Base-by-base conservation (phyloP, 1,140 invertebrate genomes). In the Lucilia sericata region DNA sequence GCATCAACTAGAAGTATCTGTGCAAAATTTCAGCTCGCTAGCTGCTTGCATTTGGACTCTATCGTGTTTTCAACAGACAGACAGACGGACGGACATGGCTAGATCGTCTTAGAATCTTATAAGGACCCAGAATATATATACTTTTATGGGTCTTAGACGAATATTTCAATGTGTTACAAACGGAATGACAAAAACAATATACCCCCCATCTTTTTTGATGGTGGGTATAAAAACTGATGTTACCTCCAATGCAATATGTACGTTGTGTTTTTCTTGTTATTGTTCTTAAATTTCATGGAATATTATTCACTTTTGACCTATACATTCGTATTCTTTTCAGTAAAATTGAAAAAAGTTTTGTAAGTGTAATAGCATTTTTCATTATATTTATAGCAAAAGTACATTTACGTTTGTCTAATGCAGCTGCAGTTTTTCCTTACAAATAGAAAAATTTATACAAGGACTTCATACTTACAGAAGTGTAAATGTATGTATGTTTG, bases 221-320 rank as follows among this genome's bases (percentile, higher is more conserved):
- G n/a, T n/a, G n/a, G n/a, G n/a, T n/a, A n/a, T n/a, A n/a, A 55
- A 55, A 55, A 55, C 51, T 55, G 12, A 70, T 70, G 19, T 7
- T 70, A 12, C 65, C 65, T 21, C n/a, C 65, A 70, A 21, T 70
- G 65, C 19, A 70, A 70, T 70, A 7, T 19, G 19, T 70, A 2
- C 5, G 17, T 42, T 42, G 51, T 55, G 51, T 17, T 55, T 55
- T 55, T 12, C 17, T 25, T 25, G 0, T 70, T 21, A 21, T 12
- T 70, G 19, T 60, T 60, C 55, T n/a, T 60, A 60, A n/a, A n/a
- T 60, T 42, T 42, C 42, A 42, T 42, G 17, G 51, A 55, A n/a
- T 55, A 55, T 70, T 21, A 70, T 21, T 21, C 5, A 70, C 65
- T 70, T 70, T 70, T 70, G 65, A 70, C 65, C 65, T 70, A 21